A percentile compares a stretch with the other conserved stretches of the same genome.
Conservation (phyloP, 1,140 invertebrate genomes). For the Mercenaria mercenaria region DNA sequence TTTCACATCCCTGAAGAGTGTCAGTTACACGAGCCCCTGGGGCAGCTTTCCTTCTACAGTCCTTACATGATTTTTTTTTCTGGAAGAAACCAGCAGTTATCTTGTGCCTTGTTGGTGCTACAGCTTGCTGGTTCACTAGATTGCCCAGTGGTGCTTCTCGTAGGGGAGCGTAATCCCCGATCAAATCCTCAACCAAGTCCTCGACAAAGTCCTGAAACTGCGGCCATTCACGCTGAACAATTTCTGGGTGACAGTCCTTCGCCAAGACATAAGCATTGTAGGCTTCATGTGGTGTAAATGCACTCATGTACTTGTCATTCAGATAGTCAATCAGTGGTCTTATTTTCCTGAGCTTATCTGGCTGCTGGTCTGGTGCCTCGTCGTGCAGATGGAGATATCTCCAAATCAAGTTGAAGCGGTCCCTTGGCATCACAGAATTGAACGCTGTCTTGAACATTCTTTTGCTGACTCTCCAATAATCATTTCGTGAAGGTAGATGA, state of each 20-base stretch:
- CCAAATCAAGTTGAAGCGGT: slow-evolving; percentile 49
- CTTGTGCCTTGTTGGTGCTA: not conserved
- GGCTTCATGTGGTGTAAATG: slow-evolving; percentile 32
- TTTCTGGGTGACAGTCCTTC: not conserved
- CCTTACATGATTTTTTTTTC: not conserved
- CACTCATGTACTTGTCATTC: not conserved
- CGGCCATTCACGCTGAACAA: slow-evolving; percentile 3
- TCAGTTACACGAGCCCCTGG: not conserved
- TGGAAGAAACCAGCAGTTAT: not conserved
- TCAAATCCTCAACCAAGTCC: not conserved
- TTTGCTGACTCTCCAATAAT: slow-evolving; percentile 22
- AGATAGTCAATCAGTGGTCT: not conserved
- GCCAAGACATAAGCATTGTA: not conserved
- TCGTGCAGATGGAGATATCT: slow-evolving; percentile 34
- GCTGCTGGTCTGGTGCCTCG: not conserved
- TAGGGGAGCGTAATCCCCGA: not conserved
- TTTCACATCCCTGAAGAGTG: not conserved
- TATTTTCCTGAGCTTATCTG: slow-evolving; percentile 22
- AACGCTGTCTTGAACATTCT: slow-evolving; percentile 34
- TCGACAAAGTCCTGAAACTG: slow-evolving; percentile 13
- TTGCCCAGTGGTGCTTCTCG: not conserved
- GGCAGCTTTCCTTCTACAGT: not conserved
- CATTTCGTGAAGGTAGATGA: slow-evolving; percentile 22
- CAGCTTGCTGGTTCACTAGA: not conserved
- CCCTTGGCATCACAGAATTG: slow-evolving; percentile 8